Evolutionary conservation across 2,888 invertebrate genomes (phyloP), one percentile per base, ranked within the genome.

Genomic region (Hetaerina titia): DNA sequence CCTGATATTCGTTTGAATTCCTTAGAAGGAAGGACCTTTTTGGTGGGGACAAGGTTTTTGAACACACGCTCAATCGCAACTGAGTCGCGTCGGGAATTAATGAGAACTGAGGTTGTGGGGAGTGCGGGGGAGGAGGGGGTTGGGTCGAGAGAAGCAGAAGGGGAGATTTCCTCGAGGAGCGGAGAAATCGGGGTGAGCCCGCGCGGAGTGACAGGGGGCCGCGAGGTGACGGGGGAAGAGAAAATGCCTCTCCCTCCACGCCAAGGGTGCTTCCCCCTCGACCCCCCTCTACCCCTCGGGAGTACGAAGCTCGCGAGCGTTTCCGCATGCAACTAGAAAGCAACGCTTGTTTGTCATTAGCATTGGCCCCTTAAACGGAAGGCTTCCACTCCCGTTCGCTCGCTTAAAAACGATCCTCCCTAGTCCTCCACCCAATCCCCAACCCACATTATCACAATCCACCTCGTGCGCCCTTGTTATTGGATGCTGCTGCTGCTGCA

Each of bases 21-120:
- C 64, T 64, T 90, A 90, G 90, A 69, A 90, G 90, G 90, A 31
- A 56, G 45, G 64, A 63, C 45, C 19, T 64, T 64, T 90, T 90
- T 63, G 31, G 90, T 45, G 64, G 63, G 90, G 90, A 45, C 45
- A 19, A 90, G 90, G 64, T 90, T 90, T 81, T 69, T 64, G 89
- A 89, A n/a, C 57, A 45, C 57, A 19, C 81, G 81, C 81, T 81
- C 81, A n/a, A 58, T 89, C 58, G 89, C 89, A 58, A 58, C 88
- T 13, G 56, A 88, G 56, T 58, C 89, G 89, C 56, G 89, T 89
- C 58, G 57, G 11, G 58, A 89, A 58, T 58, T 58, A 89, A 89
- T 89, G 89, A 57, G 89, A 56, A 60, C 25, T n/a, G 22, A 19
- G 63, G 57, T 7, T 58, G 89, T 15, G 22, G 89, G 19, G 0